Percentiles rank a stretch among this genome's conserved stretches.
Conservation (phyloP, 2,797 vertebrate species). For the Enteromius radiatus region DNA sequence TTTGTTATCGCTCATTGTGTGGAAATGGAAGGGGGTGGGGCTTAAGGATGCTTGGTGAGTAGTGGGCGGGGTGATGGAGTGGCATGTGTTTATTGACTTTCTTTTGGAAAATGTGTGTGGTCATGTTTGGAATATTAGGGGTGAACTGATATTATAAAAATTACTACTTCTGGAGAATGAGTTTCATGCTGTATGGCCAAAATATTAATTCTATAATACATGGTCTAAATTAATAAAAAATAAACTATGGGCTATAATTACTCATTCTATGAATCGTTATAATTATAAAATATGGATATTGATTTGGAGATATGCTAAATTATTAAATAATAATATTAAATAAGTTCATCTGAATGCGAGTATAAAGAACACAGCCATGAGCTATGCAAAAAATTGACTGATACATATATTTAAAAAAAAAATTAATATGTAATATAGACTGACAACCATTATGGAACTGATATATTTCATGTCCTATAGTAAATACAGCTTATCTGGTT, state of each 20-base stretch:
- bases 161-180: neutral
- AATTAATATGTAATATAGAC: neutral
- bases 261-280: neutral
- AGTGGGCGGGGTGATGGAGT: neutral
- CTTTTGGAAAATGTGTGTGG: neutral
- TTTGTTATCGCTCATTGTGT: slow-evolving; percentile 25
- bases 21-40: neutral
- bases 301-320: neutral
- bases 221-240: neutral
- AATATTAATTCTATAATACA: too few relatives aligned
- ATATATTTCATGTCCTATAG: neutral
- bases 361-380: neutral
- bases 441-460: neutral
- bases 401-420: neutral
- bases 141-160: neutral
- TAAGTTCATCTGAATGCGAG: neutral
- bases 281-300: neutral
- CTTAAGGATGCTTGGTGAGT: neutral
- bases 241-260: neutral
- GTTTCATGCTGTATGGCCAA: neutral
- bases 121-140: neutral
- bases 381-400: neutral
- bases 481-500: neutral
- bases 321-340: neutral
- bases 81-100: neutral